Conservation (phyloP, 2,888 invertebrate species). For the Lasioglossum vierecki region DNA sequence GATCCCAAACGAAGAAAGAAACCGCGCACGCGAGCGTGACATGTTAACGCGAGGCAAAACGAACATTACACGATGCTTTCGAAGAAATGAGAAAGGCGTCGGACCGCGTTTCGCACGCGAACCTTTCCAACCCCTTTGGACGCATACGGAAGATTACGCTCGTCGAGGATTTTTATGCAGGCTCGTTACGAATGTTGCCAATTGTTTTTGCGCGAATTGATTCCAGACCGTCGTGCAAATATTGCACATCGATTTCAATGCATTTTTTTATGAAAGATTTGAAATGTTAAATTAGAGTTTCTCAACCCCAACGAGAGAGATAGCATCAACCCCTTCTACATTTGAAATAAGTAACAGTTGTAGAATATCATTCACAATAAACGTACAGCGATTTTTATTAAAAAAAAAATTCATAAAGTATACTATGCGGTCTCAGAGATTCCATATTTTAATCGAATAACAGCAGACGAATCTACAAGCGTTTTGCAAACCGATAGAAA, state of each 20-base stretch:
- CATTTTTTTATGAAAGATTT: background rate
- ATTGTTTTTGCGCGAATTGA: background rate
- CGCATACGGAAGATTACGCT: background rate
- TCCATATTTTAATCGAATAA: background rate
- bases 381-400: background rate
- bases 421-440: background rate
- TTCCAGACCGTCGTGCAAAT: background rate
- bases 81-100: slow-evolving; percentile 5
- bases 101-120: background rate
- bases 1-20: background rate
- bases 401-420: background rate
- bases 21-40: slow-evolving; percentile 6
- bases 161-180: background rate
- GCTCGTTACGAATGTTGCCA: background rate
- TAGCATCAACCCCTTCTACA: background rate
- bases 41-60: slow-evolving; percentile 24
- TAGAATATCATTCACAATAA: background rate
- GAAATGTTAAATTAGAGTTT: background rate
- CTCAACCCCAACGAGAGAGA: background rate
- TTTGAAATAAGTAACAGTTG: background rate
- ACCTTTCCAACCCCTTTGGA: background rate
- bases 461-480: background rate
- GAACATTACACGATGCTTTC: background rate
- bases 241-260: background rate
- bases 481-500: background rate